These are phyloP conservation scores for Sitta europaea DNA, from an alignment of 2,113 vertebrate species.

Conservation along the genomic window DNA sequence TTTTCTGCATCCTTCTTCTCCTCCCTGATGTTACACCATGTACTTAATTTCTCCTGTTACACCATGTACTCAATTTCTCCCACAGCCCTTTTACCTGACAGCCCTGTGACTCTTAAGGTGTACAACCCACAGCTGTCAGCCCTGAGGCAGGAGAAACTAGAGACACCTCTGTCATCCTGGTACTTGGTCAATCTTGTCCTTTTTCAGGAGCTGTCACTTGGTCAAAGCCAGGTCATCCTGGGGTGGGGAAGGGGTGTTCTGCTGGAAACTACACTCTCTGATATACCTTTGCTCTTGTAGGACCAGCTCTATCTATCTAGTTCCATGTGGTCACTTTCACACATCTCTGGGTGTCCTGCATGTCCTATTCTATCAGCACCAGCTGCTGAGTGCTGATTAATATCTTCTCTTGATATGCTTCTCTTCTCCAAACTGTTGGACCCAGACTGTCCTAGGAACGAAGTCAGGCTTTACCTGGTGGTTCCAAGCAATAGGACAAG, in stretches of 20 bases:
- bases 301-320: not conserved
- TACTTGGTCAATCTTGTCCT: not conserved
- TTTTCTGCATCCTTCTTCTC: not conserved
- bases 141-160: not conserved
- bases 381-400: not conserved
- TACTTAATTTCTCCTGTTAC: not conserved
- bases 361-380: not conserved
- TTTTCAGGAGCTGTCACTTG: not conserved
- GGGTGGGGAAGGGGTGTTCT: not conserved
- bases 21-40: not conserved
- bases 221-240: not conserved
- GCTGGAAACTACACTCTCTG: not conserved
- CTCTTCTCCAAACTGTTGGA: not conserved
- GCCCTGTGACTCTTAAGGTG: not conserved
- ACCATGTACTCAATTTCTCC: not conserved
- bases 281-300: not conserved
- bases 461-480: not conserved
- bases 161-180: not conserved
- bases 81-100: not conserved
- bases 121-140: not conserved
- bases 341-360: not conserved
- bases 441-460: not conserved
- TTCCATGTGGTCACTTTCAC: not conserved
- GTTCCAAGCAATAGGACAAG: not conserved
- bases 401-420: not conserved